phyloP scores from a whole-genome alignment of 2,113 vertebrate species.

The Microcebus lehilahytsara region DNA sequence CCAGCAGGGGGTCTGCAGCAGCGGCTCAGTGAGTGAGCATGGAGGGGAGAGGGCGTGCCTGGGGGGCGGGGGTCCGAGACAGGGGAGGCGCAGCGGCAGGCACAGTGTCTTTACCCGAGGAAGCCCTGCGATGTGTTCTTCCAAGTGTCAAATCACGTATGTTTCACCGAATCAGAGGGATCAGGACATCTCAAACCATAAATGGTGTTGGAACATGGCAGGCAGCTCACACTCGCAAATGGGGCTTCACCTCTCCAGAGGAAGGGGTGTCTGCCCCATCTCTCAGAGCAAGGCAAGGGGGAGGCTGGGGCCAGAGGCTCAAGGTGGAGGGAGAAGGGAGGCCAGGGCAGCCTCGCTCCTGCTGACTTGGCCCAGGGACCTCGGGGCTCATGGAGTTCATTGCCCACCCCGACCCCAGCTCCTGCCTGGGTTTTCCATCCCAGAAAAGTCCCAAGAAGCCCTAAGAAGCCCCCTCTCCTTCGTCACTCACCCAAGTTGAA shows the following conservation, averaged over 20 bases:
- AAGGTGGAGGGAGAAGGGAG: background rate
- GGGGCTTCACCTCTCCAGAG: background rate
- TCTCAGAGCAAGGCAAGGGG: background rate
- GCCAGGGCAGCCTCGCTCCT: background rate
- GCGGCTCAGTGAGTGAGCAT: accelerated
- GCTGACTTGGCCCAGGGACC: background rate
- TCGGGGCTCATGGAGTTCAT: background rate
- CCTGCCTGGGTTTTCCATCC: background rate
- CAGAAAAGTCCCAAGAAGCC: background rate
- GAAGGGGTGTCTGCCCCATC: background rate
- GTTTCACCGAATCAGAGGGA: too few species aligned
- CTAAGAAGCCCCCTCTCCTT: background rate
- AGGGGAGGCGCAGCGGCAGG: background rate
- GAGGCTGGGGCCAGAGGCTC: background rate
- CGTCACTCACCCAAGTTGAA: background rate
- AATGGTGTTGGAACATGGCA: accelerated
- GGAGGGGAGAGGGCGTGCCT: background rate
- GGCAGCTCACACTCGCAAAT: accelerated
- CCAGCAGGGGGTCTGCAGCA: too few species aligned
- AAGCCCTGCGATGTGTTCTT: background rate
- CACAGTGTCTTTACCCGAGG: background rate
- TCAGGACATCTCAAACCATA: background rate
- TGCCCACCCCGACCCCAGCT: background rate
- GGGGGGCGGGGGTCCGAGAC: accelerated
- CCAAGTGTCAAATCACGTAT: background rate